Evolutionary conservation across 1,140 invertebrate genomes (phyloP).

Genomic region (Drosophila tristis): DNA sequence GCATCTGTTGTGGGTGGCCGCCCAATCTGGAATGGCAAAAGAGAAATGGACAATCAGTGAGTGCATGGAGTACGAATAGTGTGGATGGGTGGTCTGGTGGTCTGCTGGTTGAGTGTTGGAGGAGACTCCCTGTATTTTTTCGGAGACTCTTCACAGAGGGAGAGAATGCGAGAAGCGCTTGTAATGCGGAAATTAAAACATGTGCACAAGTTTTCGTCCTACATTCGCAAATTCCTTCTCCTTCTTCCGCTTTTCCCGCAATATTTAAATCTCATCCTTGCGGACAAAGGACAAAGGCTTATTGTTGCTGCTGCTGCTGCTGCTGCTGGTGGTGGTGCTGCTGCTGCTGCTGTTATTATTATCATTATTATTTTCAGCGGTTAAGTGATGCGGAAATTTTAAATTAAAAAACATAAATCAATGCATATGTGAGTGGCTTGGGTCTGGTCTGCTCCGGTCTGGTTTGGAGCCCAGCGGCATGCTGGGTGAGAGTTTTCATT

Average conservation of each 20-base stretch:
- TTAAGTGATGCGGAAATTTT: conserved; percentile 84
- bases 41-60: conserved; percentile 10
- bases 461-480: no score
- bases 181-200: conserved; percentile 82
- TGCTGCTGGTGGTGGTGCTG: conserved; percentile 49
- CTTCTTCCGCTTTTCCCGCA: conserved; percentile 30
- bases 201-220: conserved; percentile 61
- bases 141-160: conserved; percentile 1
- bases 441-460: no score
- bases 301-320: conserved; percentile 48
- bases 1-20: conserved; percentile 82
- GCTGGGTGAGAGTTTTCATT: conserved; percentile 54
- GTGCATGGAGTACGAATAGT: no score
- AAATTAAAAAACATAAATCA: conserved; percentile 85
- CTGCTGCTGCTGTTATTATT: conserved; percentile 52
- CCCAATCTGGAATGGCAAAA: conserved; percentile 65
- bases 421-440: conserved; percentile 53
- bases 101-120: neutral
- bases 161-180: conserved; percentile 21
- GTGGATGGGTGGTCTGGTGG: no score
- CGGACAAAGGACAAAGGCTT: conserved; percentile 42
- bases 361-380: conserved; percentile 81
- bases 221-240: conserved; percentile 37
- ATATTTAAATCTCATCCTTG: conserved; percentile 72
- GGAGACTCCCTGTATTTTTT: neutral